Evolutionary conservation across 2,888 invertebrate genomes (phyloP).

Genomic region (Xanthorhoe designata): DNA sequence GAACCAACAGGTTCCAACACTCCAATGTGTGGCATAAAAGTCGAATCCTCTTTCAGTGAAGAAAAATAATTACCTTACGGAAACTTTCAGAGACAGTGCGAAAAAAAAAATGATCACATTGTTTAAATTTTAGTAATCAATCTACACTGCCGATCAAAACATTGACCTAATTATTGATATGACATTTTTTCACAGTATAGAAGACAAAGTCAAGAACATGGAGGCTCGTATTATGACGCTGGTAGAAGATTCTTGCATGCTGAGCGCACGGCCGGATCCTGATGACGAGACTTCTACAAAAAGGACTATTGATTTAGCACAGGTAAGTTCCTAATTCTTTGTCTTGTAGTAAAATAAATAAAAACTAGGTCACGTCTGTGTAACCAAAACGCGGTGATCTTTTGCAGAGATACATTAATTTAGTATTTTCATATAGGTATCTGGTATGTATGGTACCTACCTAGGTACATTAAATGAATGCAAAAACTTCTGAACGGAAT

Average conservation of each 20-base stretch:
- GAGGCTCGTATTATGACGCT: conserved; percentile 95
- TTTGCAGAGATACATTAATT: too few species aligned
- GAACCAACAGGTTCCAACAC: too few species aligned
- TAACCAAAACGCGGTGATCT: too few species aligned
- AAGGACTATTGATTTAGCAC: conserved; percentile 68
- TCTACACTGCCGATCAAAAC: neutral
- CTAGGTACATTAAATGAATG: too few species aligned
- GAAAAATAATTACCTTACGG: neutral
- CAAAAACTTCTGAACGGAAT: too few species aligned
- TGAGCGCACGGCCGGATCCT: conserved; percentile 67
- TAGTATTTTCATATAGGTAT: too few species aligned
- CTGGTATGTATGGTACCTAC: too few species aligned
- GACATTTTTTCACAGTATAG: conserved; percentile 86
- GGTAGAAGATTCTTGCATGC: conserved; percentile 94
- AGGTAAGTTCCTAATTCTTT: conserved; percentile 51
- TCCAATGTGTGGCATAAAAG: too few species aligned
- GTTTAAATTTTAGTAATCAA: neutral
- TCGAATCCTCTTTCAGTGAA: neutral
- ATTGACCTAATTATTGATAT: neutral
- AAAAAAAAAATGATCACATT: conserved; percentile 3
- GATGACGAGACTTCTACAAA: conserved; percentile 66
- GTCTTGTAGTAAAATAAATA: neutral
- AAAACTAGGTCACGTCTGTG: too few species aligned
- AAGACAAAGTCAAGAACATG: conserved; percentile 95
- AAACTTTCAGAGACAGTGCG: neutral